Evolutionary conservation across 2,113 vertebrate genomes (phyloP).

Genomic region (Misgurnus mizolepis): DNA sequence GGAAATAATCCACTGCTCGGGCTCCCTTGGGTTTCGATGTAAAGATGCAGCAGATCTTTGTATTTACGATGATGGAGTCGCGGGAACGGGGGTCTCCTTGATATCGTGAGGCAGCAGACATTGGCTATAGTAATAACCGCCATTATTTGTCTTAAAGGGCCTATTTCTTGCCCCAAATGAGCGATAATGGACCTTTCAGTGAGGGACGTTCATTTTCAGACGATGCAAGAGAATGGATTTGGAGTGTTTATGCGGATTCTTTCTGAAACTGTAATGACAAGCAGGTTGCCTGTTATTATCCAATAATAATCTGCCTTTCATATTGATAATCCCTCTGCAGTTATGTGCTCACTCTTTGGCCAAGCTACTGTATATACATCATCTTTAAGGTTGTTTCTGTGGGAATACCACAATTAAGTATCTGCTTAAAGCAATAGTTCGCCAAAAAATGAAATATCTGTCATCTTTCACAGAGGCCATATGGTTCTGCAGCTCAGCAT

Average conservation of each 20-base stretch:
- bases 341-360: constrained; percentile 12
- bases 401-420: background rate
- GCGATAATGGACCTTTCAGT: background rate
- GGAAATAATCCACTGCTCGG: constrained; percentile 31
- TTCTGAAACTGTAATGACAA: constrained; percentile 30
- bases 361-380: background rate
- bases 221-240: constrained; percentile 25
- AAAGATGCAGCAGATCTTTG: constrained; percentile 18
- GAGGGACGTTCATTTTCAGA: constrained; percentile 24
- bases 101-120: constrained; percentile 26
- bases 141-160: constrained; percentile 24
- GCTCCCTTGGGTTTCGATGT: constrained; percentile 35
- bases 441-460: too few relatives aligned
- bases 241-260: constrained; percentile 3
- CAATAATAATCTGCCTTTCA: constrained; percentile 38
- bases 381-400: constrained; percentile 1
- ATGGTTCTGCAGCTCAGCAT: too few relatives aligned
- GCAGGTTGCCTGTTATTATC: constrained; percentile 31
- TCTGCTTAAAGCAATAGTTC: background rate
- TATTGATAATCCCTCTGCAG: constrained; percentile 23
- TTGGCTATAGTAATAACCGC: constrained; percentile 3
- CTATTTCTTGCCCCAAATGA: constrained; percentile 22
- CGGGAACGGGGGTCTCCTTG: constrained; percentile 4
- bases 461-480: too few relatives aligned
- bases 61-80: constrained; percentile 28